Percentiles rank a stretch among this genome's conserved stretches.
Evolutionary conservation across 2,888 invertebrate genomes (phyloP).

Genomic region (Acleris cristana): DNA sequence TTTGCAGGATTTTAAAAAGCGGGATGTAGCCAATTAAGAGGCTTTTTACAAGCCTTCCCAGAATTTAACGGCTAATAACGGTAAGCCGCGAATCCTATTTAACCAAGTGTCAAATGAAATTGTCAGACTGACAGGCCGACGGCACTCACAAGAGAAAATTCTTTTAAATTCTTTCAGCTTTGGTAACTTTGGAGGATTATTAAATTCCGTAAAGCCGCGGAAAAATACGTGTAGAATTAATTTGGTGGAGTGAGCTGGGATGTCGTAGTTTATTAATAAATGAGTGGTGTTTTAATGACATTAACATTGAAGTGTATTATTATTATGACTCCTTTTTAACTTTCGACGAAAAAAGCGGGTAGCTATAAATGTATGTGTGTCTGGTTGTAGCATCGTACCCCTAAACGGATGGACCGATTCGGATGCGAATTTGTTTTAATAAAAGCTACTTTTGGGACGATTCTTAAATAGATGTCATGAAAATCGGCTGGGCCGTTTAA

Average conservation of each 20-base stretch:
- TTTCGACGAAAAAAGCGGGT: no score
- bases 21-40: constrained; percentile 1
- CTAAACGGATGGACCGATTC: no score
- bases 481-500: no score
- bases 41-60: constrained; percentile 9
- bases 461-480: no score
- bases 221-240: not conserved
- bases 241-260: not conserved
- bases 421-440: no score
- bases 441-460: no score
- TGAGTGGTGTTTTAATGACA: no score
- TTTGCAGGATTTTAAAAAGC: not conserved
- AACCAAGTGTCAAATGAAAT: constrained; percentile 14
- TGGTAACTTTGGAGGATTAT: constrained; percentile 13
- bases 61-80: constrained; percentile 9
- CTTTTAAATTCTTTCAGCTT: constrained; percentile 20
- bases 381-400: no score
- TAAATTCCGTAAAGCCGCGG: constrained; percentile 5
- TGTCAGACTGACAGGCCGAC: constrained; percentile 9
- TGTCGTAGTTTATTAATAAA: not conserved
- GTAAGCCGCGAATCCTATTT: constrained; percentile 20
- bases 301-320: no score
- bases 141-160: constrained; percentile 11
- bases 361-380: no score
- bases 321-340: no score